Conservation (phyloP, 2,113 vertebrate genomes). For the Thryonomys swinderianus region DNA sequence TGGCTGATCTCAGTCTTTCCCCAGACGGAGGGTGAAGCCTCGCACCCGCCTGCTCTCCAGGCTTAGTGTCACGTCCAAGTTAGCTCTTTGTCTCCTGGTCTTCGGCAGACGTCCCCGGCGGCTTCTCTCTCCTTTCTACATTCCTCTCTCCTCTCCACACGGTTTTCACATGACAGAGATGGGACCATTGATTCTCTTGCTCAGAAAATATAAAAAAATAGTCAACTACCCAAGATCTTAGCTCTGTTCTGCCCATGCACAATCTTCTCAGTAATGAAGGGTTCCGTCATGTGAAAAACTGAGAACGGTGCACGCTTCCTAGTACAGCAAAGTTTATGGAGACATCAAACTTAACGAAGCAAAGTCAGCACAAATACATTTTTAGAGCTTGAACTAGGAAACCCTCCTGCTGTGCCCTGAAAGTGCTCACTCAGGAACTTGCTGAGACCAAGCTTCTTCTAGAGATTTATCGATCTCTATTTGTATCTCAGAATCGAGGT, state of each 20-base stretch:
- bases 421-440: constrained; percentile 46
- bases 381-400: constrained; percentile 33
- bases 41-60: background rate
- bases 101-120: background rate
- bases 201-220: constrained; percentile 17
- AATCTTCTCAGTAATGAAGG: constrained; percentile 52
- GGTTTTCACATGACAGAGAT: background rate
- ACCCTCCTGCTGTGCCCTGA: constrained; percentile 48
- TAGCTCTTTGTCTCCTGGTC: background rate
- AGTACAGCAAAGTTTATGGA: constrained; percentile 63
- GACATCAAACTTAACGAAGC: constrained; percentile 57
- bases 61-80: background rate
- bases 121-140: background rate
- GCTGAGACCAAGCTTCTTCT: constrained; percentile 70
- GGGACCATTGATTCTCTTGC: background rate
- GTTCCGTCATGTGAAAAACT: constrained; percentile 42
- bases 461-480: constrained; percentile 65
- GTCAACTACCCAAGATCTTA: background rate
- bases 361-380: constrained; percentile 60
- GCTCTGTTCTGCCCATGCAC: constrained; percentile 9
- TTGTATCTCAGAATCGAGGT: background rate
- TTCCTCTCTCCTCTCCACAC: background rate
- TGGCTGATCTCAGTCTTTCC: background rate
- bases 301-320: constrained; percentile 54
- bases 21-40: background rate